Evolutionary conservation across 2,888 invertebrate genomes (phyloP).

Genomic region (Leptarthrus brevirostris): DNA sequence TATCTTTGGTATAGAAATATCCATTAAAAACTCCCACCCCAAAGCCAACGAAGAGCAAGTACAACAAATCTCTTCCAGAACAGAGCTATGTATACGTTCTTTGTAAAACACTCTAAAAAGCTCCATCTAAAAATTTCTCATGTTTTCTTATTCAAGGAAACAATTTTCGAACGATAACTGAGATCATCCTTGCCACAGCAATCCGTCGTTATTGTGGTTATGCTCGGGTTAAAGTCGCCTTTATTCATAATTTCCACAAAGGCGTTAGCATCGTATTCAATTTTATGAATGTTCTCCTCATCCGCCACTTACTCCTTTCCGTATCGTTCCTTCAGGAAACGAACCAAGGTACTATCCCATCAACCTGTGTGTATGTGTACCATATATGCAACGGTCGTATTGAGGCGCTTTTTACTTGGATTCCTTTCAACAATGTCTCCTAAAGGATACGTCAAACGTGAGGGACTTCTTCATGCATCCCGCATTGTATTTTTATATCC

Average conservation of each 20-base stretch:
- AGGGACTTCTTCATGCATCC: neutral
- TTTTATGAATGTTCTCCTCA: conserved; percentile 19
- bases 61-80: too few relatives aligned
- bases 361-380: too few relatives aligned
- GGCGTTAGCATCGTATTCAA: neutral
- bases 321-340: too few relatives aligned
- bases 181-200: neutral
- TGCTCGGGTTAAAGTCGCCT: conserved; percentile 24
- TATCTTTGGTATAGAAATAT: too few relatives aligned
- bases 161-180: neutral
- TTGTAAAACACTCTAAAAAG: too few relatives aligned
- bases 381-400: neutral
- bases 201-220: neutral
- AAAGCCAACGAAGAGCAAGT: too few relatives aligned
- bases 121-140: too few relatives aligned
- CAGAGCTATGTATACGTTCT: too few relatives aligned
- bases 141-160: neutral
- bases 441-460: conserved; percentile 3
- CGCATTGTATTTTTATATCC: neutral
- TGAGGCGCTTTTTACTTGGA: neutral
- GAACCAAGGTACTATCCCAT: too few relatives aligned
- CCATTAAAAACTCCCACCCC: too few relatives aligned
- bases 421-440: neutral
- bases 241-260: conserved; percentile 42
- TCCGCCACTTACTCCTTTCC: neutral